These are phyloP conservation scores for Drosophila antonietae DNA, from an alignment of 2,888 invertebrate species.

Conservation along the genomic window DNA sequence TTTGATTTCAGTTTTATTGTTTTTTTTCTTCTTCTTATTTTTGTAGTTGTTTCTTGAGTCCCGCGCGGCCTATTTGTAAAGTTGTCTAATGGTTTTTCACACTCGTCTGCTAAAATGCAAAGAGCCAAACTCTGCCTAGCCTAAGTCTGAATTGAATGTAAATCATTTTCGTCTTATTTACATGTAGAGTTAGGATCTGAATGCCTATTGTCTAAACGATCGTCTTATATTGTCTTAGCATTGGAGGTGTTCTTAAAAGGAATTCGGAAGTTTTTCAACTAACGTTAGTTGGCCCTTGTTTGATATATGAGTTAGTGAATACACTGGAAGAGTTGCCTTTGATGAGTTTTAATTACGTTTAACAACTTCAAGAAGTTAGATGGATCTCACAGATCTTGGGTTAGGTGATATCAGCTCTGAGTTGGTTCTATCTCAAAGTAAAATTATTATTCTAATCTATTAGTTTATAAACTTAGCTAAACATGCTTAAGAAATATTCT, in stretches of 20 bases:
- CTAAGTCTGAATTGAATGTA: slow-evolving; percentile 54
- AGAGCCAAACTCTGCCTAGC: slow-evolving; percentile 23
- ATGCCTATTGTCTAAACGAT: slow-evolving; percentile 39
- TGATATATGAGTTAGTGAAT: slow-evolving; percentile 43
- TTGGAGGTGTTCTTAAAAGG: slow-evolving; percentile 49
- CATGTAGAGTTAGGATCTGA: slow-evolving; percentile 37
- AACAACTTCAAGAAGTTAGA: not conserved
- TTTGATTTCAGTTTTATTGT: slow-evolving; percentile 67
- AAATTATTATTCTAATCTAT: too few species aligned
- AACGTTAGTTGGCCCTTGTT: slow-evolving; percentile 5
- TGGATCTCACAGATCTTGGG: not conserved
- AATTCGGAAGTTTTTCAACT: slow-evolving; percentile 45
- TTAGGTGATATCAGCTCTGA: not conserved
- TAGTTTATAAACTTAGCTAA: too few species aligned
- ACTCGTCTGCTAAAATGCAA: slow-evolving; percentile 73
- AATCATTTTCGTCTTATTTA: slow-evolving; percentile 49
- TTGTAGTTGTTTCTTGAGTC: slow-evolving; percentile 4
- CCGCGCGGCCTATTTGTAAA: slow-evolving; percentile 32
- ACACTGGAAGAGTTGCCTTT: slow-evolving; percentile 2
- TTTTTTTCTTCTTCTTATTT: not conserved
- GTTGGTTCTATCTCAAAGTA: not conserved
- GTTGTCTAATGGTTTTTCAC: slow-evolving; percentile 69
- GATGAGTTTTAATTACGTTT: slow-evolving; percentile 1
- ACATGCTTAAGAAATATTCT: not conserved
- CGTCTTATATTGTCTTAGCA: slow-evolving; percentile 20